Conservation (phyloP, 2,797 vertebrate genomes). For the Nannoperca australis region DNA sequence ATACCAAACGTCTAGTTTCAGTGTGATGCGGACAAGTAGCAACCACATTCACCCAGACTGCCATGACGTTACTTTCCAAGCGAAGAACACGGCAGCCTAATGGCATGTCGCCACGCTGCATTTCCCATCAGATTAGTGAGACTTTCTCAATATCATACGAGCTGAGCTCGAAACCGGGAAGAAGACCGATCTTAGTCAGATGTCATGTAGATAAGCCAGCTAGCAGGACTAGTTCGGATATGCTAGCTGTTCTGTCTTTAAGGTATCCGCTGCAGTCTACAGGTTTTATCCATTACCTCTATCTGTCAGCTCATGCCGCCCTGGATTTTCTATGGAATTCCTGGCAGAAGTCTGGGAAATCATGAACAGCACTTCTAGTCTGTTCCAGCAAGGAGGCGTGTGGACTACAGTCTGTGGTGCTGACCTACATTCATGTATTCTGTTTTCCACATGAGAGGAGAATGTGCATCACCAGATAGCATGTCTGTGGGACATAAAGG, state of each 20-base stretch:
- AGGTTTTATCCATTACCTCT: slow-evolving; percentile 36
- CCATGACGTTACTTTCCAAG: slow-evolving; percentile 64
- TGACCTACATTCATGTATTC: slow-evolving; percentile 83
- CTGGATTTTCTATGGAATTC: slow-evolving; percentile 60
- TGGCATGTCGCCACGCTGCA: slow-evolving; percentile 44
- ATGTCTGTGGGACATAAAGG: slow-evolving; percentile 60
- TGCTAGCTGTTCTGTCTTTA: not conserved
- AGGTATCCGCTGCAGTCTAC: not conserved
- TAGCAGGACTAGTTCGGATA: slow-evolving; percentile 16
- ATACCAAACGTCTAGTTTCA: slow-evolving; percentile 63
- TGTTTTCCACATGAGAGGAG: slow-evolving; percentile 81
- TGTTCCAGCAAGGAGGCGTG: slow-evolving; percentile 61
- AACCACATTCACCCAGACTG: slow-evolving; percentile 61
- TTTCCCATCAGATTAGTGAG: slow-evolving; percentile 48
- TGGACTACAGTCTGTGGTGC: slow-evolving; percentile 56
- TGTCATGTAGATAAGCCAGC: not conserved
- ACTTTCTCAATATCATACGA: slow-evolving; percentile 21
- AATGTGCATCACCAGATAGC: slow-evolving; percentile 68
- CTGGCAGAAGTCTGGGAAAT: slow-evolving; percentile 75
- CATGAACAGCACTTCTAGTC: slow-evolving; percentile 61
- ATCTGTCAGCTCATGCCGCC: slow-evolving; percentile 54
- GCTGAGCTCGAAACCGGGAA: slow-evolving; percentile 9
- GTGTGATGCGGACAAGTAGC: slow-evolving; percentile 42
- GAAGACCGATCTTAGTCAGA: not conserved
- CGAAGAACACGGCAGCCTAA: slow-evolving; percentile 42